These are phyloP conservation scores for Leuciscus idus DNA, from an alignment of 2,113 vertebrate species.

Conservation along the genomic window DNA sequence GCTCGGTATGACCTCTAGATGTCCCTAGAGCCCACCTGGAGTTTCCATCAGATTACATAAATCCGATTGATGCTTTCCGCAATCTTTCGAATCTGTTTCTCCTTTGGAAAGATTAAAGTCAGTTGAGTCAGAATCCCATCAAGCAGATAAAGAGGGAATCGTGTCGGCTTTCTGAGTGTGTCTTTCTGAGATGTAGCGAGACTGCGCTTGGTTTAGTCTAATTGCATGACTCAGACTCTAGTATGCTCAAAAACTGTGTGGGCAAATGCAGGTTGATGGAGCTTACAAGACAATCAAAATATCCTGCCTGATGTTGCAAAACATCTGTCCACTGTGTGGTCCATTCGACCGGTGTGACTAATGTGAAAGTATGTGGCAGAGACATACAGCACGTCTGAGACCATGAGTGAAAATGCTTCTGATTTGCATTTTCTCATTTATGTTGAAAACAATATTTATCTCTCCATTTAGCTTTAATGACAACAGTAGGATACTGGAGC, in stretches of 20 bases:
- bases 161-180: not conserved
- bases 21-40: conserved; percentile 14
- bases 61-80: not conserved
- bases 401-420: not conserved
- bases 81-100: conserved; percentile 28
- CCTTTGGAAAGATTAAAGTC: conserved; percentile 31
- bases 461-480: too few relatives aligned
- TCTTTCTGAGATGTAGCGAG: not conserved
- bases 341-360: not conserved
- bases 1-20: conserved; percentile 29
- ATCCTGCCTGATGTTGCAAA: conserved; percentile 31
- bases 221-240: conserved; percentile 34
- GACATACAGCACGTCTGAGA: not conserved
- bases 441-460: not conserved
- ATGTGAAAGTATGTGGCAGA: not conserved
- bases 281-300: conserved; percentile 34
- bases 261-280: conserved; percentile 46
- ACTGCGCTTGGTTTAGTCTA: conserved; percentile 12
- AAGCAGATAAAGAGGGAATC: conserved; percentile 10
- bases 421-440: not conserved
- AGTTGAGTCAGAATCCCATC: conserved; percentile 23
- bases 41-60: not conserved
- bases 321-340: conserved; percentile 46
- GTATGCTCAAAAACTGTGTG: not conserved
- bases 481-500: too few relatives aligned